phyloP scores from a whole-genome alignment of 2,888 invertebrate species.

The Caradrina kadenii region DNA sequence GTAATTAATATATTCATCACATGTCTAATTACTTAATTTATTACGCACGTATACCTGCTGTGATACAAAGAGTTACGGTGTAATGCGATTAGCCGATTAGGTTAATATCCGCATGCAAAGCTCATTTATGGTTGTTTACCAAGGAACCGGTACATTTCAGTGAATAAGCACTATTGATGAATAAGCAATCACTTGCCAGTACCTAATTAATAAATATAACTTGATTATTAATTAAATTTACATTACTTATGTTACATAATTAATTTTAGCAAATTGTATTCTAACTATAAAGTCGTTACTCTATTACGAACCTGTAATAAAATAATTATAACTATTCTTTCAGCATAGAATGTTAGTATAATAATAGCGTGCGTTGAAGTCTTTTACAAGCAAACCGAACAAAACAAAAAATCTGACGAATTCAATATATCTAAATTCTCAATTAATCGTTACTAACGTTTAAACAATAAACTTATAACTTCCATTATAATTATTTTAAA shows the following conservation, averaged over 20 bases:
- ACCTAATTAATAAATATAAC: conserved; percentile 2
- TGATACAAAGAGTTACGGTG: conserved; percentile 36
- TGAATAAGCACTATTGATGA: conserved; percentile 10
- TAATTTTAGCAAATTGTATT: conserved; percentile 2
- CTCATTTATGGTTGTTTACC: conserved; percentile 20
- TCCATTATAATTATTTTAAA: conserved; percentile 8
- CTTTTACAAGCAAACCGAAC: conserved; percentile 76
- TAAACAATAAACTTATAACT: not conserved
- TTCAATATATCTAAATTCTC: conserved; percentile 1
- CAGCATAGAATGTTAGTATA: not conserved
- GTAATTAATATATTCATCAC: conserved; percentile 43
- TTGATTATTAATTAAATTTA: conserved; percentile 19
- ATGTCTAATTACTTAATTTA: conserved; percentile 51
- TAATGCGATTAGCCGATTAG: conserved; percentile 48
- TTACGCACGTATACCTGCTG: conserved; percentile 25
- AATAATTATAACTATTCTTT: conserved; percentile 2
- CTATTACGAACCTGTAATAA: not conserved
- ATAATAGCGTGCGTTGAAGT: conserved; percentile 83
- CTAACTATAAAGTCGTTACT: not conserved
- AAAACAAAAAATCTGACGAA: conserved; percentile 46
- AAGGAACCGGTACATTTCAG: conserved; percentile 26
- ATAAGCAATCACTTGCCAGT: conserved; percentile 6
- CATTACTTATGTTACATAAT: conserved; percentile 17
- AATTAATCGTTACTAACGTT: not conserved
- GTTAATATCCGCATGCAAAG: conserved; percentile 42